These are phyloP conservation scores for Melipona quadrifasciata DNA, from an alignment of 1,140 invertebrate genomes.

Conservation along the genomic window DNA sequence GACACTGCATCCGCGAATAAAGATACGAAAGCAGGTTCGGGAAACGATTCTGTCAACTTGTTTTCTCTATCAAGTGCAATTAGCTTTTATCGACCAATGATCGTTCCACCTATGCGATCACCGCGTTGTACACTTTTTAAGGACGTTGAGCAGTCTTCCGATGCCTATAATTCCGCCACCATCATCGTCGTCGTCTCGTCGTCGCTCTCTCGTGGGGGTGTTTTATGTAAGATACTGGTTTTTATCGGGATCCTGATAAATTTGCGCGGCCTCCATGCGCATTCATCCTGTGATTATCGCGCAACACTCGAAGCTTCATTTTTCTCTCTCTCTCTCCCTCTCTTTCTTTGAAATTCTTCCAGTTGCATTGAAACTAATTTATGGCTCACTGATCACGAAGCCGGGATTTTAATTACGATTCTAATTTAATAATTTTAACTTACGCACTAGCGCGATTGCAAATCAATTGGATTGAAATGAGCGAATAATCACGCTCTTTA, in stretches of 20 bases:
- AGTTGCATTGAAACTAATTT: background rate
- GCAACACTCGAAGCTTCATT: background rate
- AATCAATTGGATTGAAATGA: too few relatives aligned
- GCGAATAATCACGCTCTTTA: too few relatives aligned
- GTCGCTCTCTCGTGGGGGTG: background rate
- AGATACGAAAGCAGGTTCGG: background rate
- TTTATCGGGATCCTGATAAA: background rate
- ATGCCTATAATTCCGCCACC: background rate
- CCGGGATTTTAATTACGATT: background rate
- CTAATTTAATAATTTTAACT: background rate
- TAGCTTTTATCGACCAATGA: slow-evolving; percentile 4
- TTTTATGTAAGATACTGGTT: slow-evolving; percentile 42
- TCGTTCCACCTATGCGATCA: background rate
- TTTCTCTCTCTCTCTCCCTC: too few relatives aligned
- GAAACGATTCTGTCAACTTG: background rate
- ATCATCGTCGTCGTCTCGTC: background rate
- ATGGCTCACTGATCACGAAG: background rate
- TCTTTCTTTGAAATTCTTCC: too few relatives aligned
- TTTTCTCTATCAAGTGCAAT: slow-evolving; percentile 4
- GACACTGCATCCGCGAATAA: background rate
- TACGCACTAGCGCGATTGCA: background rate
- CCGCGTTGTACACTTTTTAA: background rate
- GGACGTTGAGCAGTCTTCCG: background rate
- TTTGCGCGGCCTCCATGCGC: background rate
- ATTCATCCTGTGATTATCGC: background rate